A percentile compares a stretch with the other conserved stretches of the same genome.
Conservation (phyloP, 1,140 invertebrate genomes). For the Drosophila pruinosa region DNA sequence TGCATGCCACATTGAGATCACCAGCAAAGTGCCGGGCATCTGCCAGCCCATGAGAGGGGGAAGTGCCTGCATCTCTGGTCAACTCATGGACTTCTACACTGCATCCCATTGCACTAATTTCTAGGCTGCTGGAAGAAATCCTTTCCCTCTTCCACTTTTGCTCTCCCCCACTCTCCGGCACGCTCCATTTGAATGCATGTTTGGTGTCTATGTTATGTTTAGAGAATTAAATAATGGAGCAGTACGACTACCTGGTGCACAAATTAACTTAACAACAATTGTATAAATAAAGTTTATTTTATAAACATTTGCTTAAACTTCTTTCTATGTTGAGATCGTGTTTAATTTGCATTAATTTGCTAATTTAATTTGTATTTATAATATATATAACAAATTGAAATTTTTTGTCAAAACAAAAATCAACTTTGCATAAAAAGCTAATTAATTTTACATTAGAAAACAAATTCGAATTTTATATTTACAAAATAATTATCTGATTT, state of each 20-base stretch:
- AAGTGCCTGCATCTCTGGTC: conserved; percentile 70
- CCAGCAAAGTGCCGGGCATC: conserved; percentile 65
- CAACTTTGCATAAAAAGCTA: too few species aligned
- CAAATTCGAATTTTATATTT: not conserved
- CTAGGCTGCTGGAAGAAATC: conserved; percentile 10
- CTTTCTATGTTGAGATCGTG: conserved; percentile 56
- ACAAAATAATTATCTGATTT: not conserved
- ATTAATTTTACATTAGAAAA: too few species aligned
- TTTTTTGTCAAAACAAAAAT: too few species aligned
- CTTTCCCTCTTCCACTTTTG: not conserved
- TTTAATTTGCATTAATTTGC: not conserved
- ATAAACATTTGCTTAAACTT: conserved; percentile 21
- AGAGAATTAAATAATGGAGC: conserved; percentile 21
- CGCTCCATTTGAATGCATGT: conserved; percentile 6
- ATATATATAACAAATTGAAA: too few species aligned
- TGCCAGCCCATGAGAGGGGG: conserved; percentile 66
- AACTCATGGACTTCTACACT: conserved; percentile 73
- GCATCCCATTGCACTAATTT: conserved; percentile 50
- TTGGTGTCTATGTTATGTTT: conserved; percentile 27
- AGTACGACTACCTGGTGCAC: conserved; percentile 63
- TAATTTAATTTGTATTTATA: too few species aligned
- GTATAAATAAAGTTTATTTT: conserved; percentile 47
- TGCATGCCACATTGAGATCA: conserved; percentile 68
- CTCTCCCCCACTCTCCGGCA: not conserved
- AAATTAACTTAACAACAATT: conserved; percentile 18